phyloP scores from a whole-genome alignment of 2,113 vertebrate genomes.

The Amazona vittata region DNA sequence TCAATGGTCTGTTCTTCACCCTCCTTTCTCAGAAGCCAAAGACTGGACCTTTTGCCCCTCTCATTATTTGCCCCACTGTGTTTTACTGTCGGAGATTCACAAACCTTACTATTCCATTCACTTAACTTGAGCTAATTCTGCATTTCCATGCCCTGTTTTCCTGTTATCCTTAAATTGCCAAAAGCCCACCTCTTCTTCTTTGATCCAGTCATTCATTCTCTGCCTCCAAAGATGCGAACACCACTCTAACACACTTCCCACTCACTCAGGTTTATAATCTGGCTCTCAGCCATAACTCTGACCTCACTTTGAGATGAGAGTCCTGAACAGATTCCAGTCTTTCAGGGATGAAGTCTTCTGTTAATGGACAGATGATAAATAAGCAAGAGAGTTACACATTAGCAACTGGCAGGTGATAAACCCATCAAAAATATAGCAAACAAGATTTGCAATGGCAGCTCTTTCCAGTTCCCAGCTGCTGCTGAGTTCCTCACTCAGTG shows the following conservation, averaged over 20 bases:
- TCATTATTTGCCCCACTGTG: not conserved
- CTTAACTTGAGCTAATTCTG: not conserved
- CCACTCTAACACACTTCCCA: not conserved
- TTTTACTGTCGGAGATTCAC: not conserved
- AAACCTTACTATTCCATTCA: not conserved
- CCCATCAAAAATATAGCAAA: not conserved
- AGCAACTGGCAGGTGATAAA: not conserved
- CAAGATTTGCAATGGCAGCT: not conserved
- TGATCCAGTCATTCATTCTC: not conserved
- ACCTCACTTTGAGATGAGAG: not conserved
- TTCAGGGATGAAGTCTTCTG: not conserved
- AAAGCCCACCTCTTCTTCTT: not conserved
- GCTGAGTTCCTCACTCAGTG: not conserved
- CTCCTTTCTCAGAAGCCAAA: not conserved
- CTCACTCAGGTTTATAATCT: not conserved
- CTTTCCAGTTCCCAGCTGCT: not conserved
- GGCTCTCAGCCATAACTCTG: not conserved
- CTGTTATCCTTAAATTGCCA: not conserved
- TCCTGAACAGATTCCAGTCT: not conserved
- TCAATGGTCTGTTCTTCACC: not conserved
- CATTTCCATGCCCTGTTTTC: not conserved
- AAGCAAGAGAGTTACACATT: not conserved
- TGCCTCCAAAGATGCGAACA: not conserved
- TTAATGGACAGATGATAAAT: conserved; percentile 1
- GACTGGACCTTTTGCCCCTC: not conserved